Evolutionary conservation across 2,888 invertebrate species (phyloP), one percentile per base, ranked within the genome.

Genomic region (Horisme vitalbata): DNA sequence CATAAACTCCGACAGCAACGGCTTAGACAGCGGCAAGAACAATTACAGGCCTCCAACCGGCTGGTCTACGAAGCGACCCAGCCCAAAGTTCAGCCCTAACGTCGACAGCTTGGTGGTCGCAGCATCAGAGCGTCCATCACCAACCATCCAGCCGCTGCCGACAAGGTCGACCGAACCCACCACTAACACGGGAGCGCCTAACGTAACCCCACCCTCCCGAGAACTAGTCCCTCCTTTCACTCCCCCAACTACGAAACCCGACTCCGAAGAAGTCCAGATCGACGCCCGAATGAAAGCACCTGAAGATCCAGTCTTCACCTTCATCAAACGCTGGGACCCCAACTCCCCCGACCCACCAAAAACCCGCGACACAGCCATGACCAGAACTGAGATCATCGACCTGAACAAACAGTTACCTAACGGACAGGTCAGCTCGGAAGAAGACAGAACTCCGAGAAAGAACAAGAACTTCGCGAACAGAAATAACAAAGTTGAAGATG

Each of bases 31-130:
- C 24, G 90, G 79, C 41, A 89, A 90, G 56, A 76, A 41, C 10
- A 83, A 79, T 49, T 91, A 91, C 61, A 77, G 89, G 14, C 83
- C 91, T 0, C 92, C 92, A 0, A 82, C 86, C 4, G 88, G 88
- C 43, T 92, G 92, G 92, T 91, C 91, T 0, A 91, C 90, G 0
- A 83, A 89, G 37, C 68, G 41, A 27, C 55, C 63, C 2, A 58
- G 39, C 8, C 38, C 52, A 11, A 55, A 30, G n/a, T 31, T 54
- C 9, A 59, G 38, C 11, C 35, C 39, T 10, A 58, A 68, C 20
- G 49, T 59, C 7, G 71, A 75, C 32, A 55, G 37, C 8, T 45
- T 70, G 1, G 53, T 74, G 2, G 74, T 71, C 32, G 77, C 79
- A 0, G 78, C 77, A 0, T 76, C 78, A 0, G 71, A 76, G 46